Evolutionary conservation across 1,140 invertebrate species (phyloP).

Genomic region (Argopecten irradians): DNA sequence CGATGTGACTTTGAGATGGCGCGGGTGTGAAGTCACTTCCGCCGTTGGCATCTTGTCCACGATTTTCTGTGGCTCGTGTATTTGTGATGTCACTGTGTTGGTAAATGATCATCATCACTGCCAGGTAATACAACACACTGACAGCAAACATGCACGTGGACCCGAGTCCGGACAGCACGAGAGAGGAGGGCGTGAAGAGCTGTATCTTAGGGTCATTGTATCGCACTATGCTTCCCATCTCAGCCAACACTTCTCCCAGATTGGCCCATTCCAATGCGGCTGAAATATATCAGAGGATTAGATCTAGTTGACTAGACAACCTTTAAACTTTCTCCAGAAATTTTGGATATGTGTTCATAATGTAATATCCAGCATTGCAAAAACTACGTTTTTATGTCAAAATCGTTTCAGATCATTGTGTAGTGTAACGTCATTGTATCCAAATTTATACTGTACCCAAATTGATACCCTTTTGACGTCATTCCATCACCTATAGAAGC

Average conservation of each 20-base stretch:
- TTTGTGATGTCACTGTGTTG: conserved; percentile 6
- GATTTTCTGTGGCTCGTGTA: not conserved
- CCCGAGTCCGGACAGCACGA: not conserved
- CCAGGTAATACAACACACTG: not conserved
- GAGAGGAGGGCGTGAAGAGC: not conserved
- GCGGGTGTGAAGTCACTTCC: not conserved
- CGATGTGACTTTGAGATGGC: not conserved
- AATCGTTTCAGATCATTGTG: too few species aligned
- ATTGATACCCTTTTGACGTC: too few species aligned
- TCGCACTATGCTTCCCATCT: not conserved
- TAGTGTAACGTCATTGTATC: too few species aligned
- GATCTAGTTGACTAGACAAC: too few species aligned
- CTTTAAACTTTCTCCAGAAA: too few species aligned
- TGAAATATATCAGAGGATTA: too few species aligned
- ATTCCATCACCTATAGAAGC: too few species aligned
- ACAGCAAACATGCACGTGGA: conserved; percentile 7
- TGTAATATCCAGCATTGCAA: too few species aligned
- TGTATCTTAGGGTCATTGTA: not conserved
- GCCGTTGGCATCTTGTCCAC: not conserved
- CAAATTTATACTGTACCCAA: too few species aligned
- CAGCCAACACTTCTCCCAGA: not conserved
- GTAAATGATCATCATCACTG: not conserved
- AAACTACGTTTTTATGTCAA: too few species aligned
- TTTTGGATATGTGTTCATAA: too few species aligned
- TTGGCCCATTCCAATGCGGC: not conserved